A percentile compares a stretch with the other conserved stretches of the same genome.
These are phyloP conservation scores for Cryptoprocta ferox DNA, from an alignment of 2,797 vertebrate species.

Conservation along the genomic window DNA sequence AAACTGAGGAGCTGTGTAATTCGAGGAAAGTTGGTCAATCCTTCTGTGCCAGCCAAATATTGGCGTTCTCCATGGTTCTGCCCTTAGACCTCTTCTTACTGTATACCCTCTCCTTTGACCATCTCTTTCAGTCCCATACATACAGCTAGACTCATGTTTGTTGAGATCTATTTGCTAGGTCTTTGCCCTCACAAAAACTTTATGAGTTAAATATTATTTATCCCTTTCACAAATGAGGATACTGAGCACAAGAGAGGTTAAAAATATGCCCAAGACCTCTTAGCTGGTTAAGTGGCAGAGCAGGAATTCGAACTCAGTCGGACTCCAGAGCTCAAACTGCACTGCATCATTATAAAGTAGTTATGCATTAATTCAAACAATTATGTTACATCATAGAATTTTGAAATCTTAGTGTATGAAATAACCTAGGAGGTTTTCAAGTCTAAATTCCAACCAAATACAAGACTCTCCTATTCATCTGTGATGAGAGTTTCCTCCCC, in stretches of 20 bases:
- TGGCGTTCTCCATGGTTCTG: background rate
- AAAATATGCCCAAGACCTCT: background rate
- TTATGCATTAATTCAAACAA: background rate
- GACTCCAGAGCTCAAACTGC: background rate
- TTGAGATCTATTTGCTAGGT: slow-evolving; percentile 27
- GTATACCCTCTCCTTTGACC: background rate
- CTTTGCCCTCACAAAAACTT: background rate
- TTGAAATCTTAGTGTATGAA: slow-evolving; percentile 9
- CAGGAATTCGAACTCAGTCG: background rate
- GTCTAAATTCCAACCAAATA: background rate
- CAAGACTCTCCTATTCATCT: background rate
- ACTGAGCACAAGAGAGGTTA: background rate
- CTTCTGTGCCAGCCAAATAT: background rate
- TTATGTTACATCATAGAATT: background rate
- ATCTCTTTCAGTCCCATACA: background rate
- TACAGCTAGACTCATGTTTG: background rate
- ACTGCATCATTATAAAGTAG: background rate
- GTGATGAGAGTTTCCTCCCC: background rate
- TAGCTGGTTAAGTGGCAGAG: background rate
- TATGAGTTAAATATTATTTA: background rate
- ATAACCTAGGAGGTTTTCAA: background rate
- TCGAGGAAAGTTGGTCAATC: background rate
- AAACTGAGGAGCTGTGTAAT: background rate
- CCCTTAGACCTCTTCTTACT: background rate
- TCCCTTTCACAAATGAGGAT: slow-evolving; percentile 20